Base-by-base conservation (phyloP, 2,888 invertebrate genomes). In the Bombylius discolor region DNA sequence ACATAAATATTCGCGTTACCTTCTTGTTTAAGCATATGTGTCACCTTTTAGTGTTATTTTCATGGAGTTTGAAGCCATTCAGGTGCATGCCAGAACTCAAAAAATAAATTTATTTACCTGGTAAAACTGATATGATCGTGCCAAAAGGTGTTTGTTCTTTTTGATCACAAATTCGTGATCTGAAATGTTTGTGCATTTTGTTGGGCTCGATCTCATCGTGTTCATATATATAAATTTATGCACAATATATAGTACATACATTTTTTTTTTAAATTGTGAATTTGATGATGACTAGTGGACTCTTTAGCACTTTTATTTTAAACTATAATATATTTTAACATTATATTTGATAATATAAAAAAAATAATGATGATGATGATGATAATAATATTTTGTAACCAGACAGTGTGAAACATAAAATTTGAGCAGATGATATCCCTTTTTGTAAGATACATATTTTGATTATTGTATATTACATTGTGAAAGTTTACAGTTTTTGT, bases 131-230 rank as follows among this genome's bases (percentile, higher is more conserved):
- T 59, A 59, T 52, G 56, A 59, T 59, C 59, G 59, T 59, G 59
- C 55, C 55, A 56, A 59, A 59, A 59, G 56, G 59, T 59, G 59
- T 59, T 59, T 58, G 53, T 56, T 56, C 5, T 51, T 53, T 55
- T 46, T 52, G 56, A 56, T 59, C 56, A 52, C 46, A 47, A 59
- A 54, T 56, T 59, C 59, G 59, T 59, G 59, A 59, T 59, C 56
- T 55, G 55, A 52, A 56, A 56, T 56, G 56, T 56, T 53, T 55
- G 56, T 55, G 53, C 59, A 53, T 52, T 52, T 55, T 42, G 8
- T 42, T 49, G 39, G 48, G 49, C 49, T 49, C 53, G 53, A 54
- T 54, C 53, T 49, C 53, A 54, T 49, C 53, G 42, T 33, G 1
- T 45, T 7, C 11, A 42, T 36, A 36, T 36, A 6, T 36, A 3